phyloP scores from a whole-genome alignment of 2,113 vertebrate species.

The Chloebia gouldiae region DNA sequence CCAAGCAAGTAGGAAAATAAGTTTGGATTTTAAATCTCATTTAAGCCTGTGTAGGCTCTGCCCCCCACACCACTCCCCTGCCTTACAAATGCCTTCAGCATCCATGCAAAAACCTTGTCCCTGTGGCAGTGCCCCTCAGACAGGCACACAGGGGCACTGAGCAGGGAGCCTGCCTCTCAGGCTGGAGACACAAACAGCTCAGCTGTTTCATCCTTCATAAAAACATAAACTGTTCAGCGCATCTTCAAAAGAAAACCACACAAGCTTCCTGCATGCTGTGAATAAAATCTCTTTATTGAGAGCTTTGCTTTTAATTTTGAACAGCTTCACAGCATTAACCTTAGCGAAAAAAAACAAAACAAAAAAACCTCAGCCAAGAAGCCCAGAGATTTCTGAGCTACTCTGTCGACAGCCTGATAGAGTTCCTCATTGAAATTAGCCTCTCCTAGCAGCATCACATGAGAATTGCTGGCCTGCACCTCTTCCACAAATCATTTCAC shows the following conservation, averaged over 20 bases:
- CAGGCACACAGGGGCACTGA: fast-evolving
- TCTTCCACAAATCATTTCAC: background rate
- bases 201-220: background rate
- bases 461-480: background rate
- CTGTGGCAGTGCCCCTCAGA: background rate
- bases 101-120: background rate
- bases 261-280: conserved; percentile 35
- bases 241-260: background rate
- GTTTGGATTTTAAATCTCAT: background rate
- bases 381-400: background rate
- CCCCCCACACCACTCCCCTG: background rate
- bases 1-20: background rate
- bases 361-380: background rate
- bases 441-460: background rate
- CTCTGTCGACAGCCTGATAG: conserved; percentile 21
- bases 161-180: background rate
- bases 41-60: background rate
- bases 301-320: conserved; percentile 75
- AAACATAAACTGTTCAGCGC: background rate
- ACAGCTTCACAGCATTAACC: conserved; percentile 56
- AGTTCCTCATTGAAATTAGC: background rate
- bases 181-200: background rate
- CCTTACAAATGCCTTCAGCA: background rate
- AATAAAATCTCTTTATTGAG: conserved; percentile 60
- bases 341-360: background rate